A percentile compares a stretch with the other conserved stretches of the same genome.
Conservation (phyloP, 2,797 vertebrate species). For the Catostomus latipinnis region DNA sequence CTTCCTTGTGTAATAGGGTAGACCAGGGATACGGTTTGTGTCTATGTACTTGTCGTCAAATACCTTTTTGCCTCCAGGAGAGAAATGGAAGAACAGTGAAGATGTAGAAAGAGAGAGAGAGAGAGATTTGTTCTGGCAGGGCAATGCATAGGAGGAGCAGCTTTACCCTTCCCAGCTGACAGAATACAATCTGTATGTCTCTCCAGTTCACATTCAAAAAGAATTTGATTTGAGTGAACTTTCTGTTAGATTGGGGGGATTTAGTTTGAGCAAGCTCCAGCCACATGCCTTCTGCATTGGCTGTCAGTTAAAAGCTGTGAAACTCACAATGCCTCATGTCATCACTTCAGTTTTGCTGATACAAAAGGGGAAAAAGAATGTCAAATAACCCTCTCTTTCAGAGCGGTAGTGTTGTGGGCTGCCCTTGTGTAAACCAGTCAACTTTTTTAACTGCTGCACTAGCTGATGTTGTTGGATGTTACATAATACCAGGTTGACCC, state of each 20-base stretch:
- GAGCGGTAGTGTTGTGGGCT: background rate
- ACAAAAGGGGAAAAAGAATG: conserved; percentile 11
- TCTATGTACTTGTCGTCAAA: conserved; percentile 17
- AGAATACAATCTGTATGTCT: conserved; percentile 59
- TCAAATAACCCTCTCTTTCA: conserved; percentile 5
- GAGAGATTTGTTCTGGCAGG: conserved; percentile 36
- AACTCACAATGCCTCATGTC: conserved; percentile 41
- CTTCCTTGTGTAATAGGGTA: conserved; percentile 10
- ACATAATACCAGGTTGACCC: conserved; percentile 24
- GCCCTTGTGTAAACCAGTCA: conserved; percentile 5
- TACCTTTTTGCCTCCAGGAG: conserved; percentile 10
- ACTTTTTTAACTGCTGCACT: too few relatives aligned
- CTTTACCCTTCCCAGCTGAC: conserved; percentile 65
- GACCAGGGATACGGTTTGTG: background rate
- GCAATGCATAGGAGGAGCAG: conserved; percentile 46
- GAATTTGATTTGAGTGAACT: conserved; percentile 74
- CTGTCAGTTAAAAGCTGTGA: conserved; percentile 44
- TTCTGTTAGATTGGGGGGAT: conserved; percentile 53
- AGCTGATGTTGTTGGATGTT: background rate
- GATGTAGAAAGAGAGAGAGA: conserved; percentile 15
- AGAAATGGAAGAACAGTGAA: conserved; percentile 15
- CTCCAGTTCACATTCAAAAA: conserved; percentile 68
- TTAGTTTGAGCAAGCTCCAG: conserved; percentile 62
- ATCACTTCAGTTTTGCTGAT: conserved; percentile 47
- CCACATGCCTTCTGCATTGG: conserved; percentile 41